Base-by-base conservation (phyloP, 2,113 vertebrate genomes). In the Hyperopisus bebe region DNA sequence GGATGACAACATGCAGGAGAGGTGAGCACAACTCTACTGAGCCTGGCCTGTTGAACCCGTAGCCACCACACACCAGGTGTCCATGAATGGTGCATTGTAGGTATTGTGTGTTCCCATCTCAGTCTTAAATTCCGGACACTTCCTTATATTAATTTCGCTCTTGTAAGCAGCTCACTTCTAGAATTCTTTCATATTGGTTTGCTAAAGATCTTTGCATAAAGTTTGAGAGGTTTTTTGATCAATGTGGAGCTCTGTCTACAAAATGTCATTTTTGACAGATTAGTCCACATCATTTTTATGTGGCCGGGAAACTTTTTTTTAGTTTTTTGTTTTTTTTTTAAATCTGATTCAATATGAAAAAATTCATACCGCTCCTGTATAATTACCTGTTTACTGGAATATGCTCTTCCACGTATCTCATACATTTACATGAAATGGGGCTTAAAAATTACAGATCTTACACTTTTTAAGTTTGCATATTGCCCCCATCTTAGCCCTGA, bases 1-100 rank as follows among this genome's bases (percentile, higher is more conserved):
- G 90, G 91, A 92, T 86, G 95, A 93, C 92, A 99, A 99, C 91
- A 80, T 99, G 92, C 92, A 96, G 53, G 96, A 97, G 92, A 97
- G 98, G 98, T 98, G 93, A 90, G 15, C 5, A 39, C 27, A 8
- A n/a, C 35, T 46, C 21, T 27, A 1, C 19, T n/a, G 17, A 85
- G 8, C 24, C n/a, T 6, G n/a, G 27, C 62, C 62, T 31, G 62
- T 13, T 1, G 0, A 31, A 70, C 10, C n/a, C 10, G 0, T 27
- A 7, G 62, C 9, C n/a, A 0, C n/a, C n/a, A n/a, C 58, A 27
- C 24, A 27, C 58, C 58, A 10, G 58, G 21, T 24, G 0, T n/a
- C 58, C 24, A 66, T 66, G 58, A 27, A 11, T 66, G 58, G 8
- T 66, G 58, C n/a, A 66, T 66, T 27, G 58, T 66, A n/a, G 62